Base-by-base conservation (phyloP, 2,797 vertebrate genomes). In the Merluccius polli region DNA sequence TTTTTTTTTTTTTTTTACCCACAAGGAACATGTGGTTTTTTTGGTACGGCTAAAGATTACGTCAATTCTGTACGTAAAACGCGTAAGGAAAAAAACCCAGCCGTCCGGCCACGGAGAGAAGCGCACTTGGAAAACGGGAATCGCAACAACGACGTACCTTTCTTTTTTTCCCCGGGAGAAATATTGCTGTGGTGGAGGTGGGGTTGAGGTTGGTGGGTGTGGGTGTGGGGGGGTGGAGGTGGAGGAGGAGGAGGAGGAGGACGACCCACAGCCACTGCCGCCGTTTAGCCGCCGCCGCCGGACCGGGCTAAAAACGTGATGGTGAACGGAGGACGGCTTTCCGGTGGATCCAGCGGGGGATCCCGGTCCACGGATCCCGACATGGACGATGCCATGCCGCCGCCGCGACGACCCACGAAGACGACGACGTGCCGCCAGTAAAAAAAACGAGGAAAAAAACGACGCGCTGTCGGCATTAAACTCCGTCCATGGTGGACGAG, bases 171-270 rank as follows among this genome's bases (percentile, higher is more conserved):
- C 24, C 38, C 70, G 77, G 80, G 80, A 80, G 81, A 75, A 83
- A 71, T 67, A 29, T 70, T 70, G 48, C 85, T 86, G 73, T 82
- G 71, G 65, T 72, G 33, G 74, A 67, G 84, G 83, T n/a, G 85
- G 87, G 87, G 83, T 89, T 88, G 87, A n/a, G n/a, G n/a, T n/a
- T 73, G 78, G 70, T 41, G 38, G 38, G 38, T 41, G 38, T 74
- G 41, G 71, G 75, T n/a, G n/a, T n/a, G n/a, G 84, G 83, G 85
- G 87, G 87, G 83, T 89, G 88, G 87, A n/a, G n/a, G n/a, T n/a
- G n/a, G n/a, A n/a, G n/a, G n/a, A n/a, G n/a, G n/a, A n/a, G n/a
- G n/a, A n/a, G n/a, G n/a, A n/a, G n/a, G n/a, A n/a, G n/a, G n/a
- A n/a, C n/a, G n/a, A n/a, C n/a, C n/a, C n/a, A n/a, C n/a, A n/a